These are phyloP conservation scores for Ylistrum balloti DNA, from an alignment of 1,140 invertebrate genomes.

Conservation along the genomic window DNA sequence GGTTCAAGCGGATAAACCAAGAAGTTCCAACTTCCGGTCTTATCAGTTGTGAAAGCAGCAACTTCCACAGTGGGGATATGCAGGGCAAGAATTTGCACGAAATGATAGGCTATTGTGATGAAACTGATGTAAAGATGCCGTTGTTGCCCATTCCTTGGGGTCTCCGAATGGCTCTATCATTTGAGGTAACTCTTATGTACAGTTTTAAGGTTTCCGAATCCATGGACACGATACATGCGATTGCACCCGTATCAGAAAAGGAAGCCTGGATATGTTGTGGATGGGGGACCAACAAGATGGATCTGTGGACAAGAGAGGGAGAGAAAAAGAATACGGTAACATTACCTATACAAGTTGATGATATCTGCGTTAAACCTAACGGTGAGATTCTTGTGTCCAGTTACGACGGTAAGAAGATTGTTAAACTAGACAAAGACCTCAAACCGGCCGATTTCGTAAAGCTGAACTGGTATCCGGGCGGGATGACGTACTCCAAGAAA, in stretches of 20 bases:
- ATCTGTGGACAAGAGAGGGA: slow-evolving; percentile 63
- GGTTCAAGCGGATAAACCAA: slow-evolving; percentile 66
- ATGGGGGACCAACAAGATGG: slow-evolving; percentile 67
- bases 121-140: slow-evolving; percentile 65
- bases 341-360: slow-evolving; percentile 68
- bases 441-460: slow-evolving; percentile 63
- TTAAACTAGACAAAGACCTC: slow-evolving; percentile 65
- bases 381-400: slow-evolving; percentile 68
- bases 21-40: slow-evolving; percentile 62
- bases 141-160: slow-evolving; percentile 68
- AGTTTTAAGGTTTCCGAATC: slow-evolving; percentile 62
- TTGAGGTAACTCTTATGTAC: slow-evolving; percentile 65
- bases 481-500: slow-evolving; percentile 66
- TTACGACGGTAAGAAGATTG: slow-evolving; percentile 70
- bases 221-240: slow-evolving; percentile 67
- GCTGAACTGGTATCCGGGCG: slow-evolving; percentile 66
- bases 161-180: slow-evolving; percentile 63
- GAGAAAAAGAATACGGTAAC: slow-evolving; percentile 62
- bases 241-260: slow-evolving; percentile 68
- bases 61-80: slow-evolving; percentile 63
- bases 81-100: slow-evolving; percentile 60
- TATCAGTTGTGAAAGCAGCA: slow-evolving; percentile 60
- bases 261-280: slow-evolving; percentile 70
- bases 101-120: slow-evolving; percentile 67
- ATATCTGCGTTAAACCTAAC: slow-evolving; percentile 60